Evolutionary conservation across 2,888 invertebrate species (phyloP).

Genomic region (Hypsopygia costalis): DNA sequence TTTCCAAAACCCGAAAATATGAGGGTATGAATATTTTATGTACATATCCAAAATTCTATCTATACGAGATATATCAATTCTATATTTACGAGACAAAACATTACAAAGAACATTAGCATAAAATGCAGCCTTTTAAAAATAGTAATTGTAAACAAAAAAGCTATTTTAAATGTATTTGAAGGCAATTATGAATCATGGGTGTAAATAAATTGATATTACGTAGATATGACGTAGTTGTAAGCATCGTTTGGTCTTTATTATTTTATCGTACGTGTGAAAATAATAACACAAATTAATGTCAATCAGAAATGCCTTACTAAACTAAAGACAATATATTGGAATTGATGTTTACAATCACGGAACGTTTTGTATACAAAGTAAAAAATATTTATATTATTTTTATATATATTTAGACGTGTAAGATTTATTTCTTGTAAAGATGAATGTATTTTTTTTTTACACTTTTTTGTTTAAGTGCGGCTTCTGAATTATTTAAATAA

Average conservation of each 20-base stretch:
- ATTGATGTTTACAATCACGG: slow-evolving; percentile 1
- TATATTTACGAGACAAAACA: background rate
- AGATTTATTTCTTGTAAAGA: slow-evolving; percentile 7
- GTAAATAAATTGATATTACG: background rate
- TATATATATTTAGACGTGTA: slow-evolving; percentile 8
- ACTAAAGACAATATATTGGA: slow-evolving; percentile 35
- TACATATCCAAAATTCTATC: no score
- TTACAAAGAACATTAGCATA: background rate
- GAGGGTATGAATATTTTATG: no score
- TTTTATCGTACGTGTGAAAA: background rate
- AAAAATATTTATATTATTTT: slow-evolving; percentile 4
- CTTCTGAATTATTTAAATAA: background rate
- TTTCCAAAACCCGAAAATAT: background rate
- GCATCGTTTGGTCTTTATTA: background rate
- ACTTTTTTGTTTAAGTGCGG: background rate
- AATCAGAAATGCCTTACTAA: slow-evolving; percentile 50
- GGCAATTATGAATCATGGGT: background rate
- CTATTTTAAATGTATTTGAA: background rate
- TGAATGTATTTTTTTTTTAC: slow-evolving; percentile 13
- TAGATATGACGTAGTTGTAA: background rate
- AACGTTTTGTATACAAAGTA: slow-evolving; percentile 6
- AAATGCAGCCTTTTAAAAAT: background rate
- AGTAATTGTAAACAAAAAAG: background rate
- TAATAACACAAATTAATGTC: slow-evolving; percentile 16
- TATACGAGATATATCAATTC: background rate